phyloP scores from a whole-genome alignment of 1,140 invertebrate genomes.

The Neelides sp. region DNA sequence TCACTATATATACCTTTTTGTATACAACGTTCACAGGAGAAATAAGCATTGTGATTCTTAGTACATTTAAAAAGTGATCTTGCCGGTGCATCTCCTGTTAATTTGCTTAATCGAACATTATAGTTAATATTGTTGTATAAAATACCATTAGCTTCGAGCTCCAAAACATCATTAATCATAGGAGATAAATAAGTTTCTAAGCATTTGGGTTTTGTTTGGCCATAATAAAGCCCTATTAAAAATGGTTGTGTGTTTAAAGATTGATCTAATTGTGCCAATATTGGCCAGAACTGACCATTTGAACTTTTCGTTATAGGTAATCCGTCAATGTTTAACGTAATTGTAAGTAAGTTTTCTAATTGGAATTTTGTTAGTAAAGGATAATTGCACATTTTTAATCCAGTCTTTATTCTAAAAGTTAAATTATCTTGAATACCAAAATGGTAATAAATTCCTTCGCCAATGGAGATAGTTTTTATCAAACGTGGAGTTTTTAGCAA shows the following conservation, averaged over 20 bases:
- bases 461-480: background rate
- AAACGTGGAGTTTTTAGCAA: background rate
- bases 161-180: constrained; percentile 7
- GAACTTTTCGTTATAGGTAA: constrained; percentile 15
- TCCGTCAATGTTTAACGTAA: constrained; percentile 15
- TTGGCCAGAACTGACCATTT: constrained; percentile 16
- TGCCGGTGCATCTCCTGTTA: constrained; percentile 12
- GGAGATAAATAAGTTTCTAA: constrained; percentile 2
- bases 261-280: constrained; percentile 11
- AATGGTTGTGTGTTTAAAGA: background rate
- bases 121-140: background rate
- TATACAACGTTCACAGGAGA: constrained; percentile 12
- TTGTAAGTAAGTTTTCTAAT: constrained; percentile 2
- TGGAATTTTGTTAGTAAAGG: background rate
- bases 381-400: background rate
- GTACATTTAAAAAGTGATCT: constrained; percentile 8
- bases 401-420: background rate
- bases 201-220: constrained; percentile 4
- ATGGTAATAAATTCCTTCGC: background rate
- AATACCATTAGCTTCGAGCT: constrained; percentile 1
- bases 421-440: background rate
- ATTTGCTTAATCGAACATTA: background rate
- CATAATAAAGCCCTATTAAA: constrained; percentile 11
- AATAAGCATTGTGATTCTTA: constrained; percentile 7
- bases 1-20: background rate